Conservation (phyloP, 1,140 invertebrate genomes). For the Drepana arcuata region DNA sequence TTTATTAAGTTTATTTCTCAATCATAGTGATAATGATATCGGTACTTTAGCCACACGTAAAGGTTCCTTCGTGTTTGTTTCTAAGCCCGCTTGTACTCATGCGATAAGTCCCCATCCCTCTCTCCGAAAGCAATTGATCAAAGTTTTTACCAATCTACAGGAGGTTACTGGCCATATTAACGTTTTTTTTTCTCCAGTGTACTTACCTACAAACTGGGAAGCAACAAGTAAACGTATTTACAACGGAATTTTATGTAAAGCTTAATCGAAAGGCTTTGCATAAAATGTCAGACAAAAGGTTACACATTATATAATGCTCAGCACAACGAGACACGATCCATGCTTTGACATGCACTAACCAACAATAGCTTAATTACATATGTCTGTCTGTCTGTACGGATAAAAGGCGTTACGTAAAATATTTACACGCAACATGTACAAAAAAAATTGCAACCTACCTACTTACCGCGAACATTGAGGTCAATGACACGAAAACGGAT, state of each 20-base stretch:
- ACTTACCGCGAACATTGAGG: constrained; percentile 33
- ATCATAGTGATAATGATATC: too few species aligned
- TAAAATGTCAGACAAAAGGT: constrained; percentile 55
- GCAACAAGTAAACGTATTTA: constrained; percentile 42
- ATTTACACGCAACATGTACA: constrained; percentile 30
- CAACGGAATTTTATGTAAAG: constrained; percentile 18
- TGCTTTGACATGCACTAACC: constrained; percentile 27
- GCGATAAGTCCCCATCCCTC: too few species aligned
- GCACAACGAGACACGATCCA: constrained; percentile 20
- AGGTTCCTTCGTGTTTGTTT: too few species aligned
- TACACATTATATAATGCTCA: constrained; percentile 41
- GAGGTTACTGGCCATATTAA: too few species aligned
- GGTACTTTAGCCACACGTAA: too few species aligned
- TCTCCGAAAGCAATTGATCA: too few species aligned
- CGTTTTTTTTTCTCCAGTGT: too few species aligned
- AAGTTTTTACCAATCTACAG: too few species aligned
- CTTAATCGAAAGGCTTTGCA: constrained; percentile 35
- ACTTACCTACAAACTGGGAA: too few species aligned
- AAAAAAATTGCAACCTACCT: constrained; percentile 42
- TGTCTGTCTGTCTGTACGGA: too few species aligned
- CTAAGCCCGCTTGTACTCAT: too few species aligned
- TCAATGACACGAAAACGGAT: constrained; percentile 55
- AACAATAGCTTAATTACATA: constrained; percentile 45
- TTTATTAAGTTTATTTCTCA: too few species aligned
- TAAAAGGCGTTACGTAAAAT: constrained; percentile 41